These are phyloP conservation scores for Heliconius cydno DNA, from an alignment of 2,888 invertebrate genomes.

Conservation along the genomic window DNA sequence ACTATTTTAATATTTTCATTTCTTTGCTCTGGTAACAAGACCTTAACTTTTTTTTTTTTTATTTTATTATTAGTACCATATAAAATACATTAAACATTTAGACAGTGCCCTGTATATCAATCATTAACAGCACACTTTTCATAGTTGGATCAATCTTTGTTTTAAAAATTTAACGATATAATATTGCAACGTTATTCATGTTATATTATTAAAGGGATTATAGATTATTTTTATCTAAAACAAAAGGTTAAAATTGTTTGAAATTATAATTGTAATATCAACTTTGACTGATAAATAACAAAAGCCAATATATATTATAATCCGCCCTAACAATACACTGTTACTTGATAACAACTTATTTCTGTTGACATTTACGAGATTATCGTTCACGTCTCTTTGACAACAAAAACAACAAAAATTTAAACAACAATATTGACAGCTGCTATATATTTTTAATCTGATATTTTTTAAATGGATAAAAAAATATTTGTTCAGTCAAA, in stretches of 20 bases:
- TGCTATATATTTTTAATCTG: too few relatives aligned
- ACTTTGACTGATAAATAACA: too few relatives aligned
- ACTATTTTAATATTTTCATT: background rate
- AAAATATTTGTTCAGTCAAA: too few relatives aligned
- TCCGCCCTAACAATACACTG: background rate
- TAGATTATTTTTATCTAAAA: background rate
- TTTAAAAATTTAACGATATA: background rate
- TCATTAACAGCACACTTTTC: too few relatives aligned
- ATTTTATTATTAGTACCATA: too few relatives aligned
- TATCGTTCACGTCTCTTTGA: background rate
- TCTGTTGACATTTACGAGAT: background rate
- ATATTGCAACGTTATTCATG: background rate
- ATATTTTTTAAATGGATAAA: too few relatives aligned
- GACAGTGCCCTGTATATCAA: too few relatives aligned
- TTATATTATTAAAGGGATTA: background rate
- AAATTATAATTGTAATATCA: too few relatives aligned
- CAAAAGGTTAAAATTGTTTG: too few relatives aligned
- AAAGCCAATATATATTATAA: slow-evolving; percentile 2
- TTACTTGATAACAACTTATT: slow-evolving; percentile 1
- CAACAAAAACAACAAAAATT: background rate
- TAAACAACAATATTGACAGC: background rate
- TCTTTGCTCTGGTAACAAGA: background rate
- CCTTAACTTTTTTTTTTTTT: too few relatives aligned
- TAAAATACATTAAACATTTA: too few relatives aligned
- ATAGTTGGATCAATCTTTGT: too few relatives aligned